Percentiles rank a stretch among this genome's conserved stretches.
phyloP scores from a whole-genome alignment of 2,888 invertebrate genomes.

The Brachyptera putata region DNA sequence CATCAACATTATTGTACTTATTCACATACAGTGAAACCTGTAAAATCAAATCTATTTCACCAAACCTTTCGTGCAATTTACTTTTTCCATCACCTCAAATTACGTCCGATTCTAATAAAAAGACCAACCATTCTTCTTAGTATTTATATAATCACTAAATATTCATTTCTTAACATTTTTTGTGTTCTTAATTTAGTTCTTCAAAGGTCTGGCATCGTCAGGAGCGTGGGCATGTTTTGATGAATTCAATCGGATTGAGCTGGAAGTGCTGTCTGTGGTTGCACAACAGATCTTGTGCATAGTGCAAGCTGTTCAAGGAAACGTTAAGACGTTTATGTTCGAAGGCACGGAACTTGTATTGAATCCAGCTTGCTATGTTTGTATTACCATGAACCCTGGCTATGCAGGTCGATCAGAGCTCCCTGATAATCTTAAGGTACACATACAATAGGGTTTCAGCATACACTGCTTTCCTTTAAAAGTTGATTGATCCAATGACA shows the following conservation, averaged over 20 bases:
- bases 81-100: too few species aligned
- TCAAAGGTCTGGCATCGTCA: constrained; percentile 76
- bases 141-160: too few species aligned
- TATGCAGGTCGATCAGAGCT: constrained; percentile 79
- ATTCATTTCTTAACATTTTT: too few species aligned
- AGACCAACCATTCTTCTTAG: too few species aligned
- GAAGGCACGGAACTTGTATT: constrained; percentile 71
- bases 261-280: constrained; percentile 80
- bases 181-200: constrained; percentile 50
- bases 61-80: too few species aligned
- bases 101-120: too few species aligned
- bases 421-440: constrained; percentile 75
- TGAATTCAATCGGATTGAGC: constrained; percentile 80
- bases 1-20: too few species aligned
- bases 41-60: too few species aligned
- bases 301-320: constrained; percentile 65
- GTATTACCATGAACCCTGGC: constrained; percentile 74
- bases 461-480: too few species aligned
- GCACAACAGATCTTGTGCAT: constrained; percentile 83
- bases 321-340: constrained; percentile 64
- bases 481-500: too few species aligned
- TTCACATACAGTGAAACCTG: too few species aligned
- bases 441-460: not conserved
- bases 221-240: constrained; percentile 89
- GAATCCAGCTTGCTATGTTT: constrained; percentile 76